A percentile compares a stretch with the other conserved stretches of the same genome.
phyloP scores from a whole-genome alignment of 2,888 invertebrate species.

The Byasa hedistus region DNA sequence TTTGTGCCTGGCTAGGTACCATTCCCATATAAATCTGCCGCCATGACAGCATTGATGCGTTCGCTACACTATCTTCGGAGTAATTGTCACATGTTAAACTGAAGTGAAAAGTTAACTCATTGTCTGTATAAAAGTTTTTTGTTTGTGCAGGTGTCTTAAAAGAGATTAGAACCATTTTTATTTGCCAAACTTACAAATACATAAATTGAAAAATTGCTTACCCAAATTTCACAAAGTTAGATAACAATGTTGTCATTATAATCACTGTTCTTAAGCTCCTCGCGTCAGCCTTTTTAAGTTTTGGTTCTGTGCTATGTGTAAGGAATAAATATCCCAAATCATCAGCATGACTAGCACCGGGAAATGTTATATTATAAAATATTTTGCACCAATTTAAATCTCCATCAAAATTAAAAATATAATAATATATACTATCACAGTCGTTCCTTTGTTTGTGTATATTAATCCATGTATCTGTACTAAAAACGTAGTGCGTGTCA shows the following conservation, averaged over 20 bases:
- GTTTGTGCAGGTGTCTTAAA: too few species aligned
- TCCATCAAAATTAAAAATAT: conserved; percentile 37
- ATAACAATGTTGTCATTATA: conserved; percentile 32
- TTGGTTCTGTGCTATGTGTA: conserved; percentile 30
- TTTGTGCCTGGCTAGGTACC: too few species aligned
- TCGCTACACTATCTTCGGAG: too few species aligned
- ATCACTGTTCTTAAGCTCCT: conserved; percentile 33
- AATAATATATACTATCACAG: conserved; percentile 34
- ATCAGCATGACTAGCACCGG: conserved; percentile 34
- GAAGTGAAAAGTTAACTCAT: too few species aligned
- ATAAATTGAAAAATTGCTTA: conserved; percentile 26
- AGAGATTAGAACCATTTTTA: too few species aligned
- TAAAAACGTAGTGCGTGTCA: conserved; percentile 35
- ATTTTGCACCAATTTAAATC: conserved; percentile 35
- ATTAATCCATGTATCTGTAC: conserved; percentile 35
- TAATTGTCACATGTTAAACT: too few species aligned
- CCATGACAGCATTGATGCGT: too few species aligned
- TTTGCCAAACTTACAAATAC: background rate
- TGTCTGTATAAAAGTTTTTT: too few species aligned
- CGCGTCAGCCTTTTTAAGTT: conserved; percentile 30
- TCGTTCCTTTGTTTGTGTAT: conserved; percentile 30
- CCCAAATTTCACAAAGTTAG: conserved; percentile 42
- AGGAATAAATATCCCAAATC: conserved; percentile 35
- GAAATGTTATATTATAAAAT: conserved; percentile 24
- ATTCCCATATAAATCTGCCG: too few species aligned